These are phyloP conservation scores for Cydia pomonella DNA, from an alignment of 1,140 invertebrate genomes.

Conservation along the genomic window DNA sequence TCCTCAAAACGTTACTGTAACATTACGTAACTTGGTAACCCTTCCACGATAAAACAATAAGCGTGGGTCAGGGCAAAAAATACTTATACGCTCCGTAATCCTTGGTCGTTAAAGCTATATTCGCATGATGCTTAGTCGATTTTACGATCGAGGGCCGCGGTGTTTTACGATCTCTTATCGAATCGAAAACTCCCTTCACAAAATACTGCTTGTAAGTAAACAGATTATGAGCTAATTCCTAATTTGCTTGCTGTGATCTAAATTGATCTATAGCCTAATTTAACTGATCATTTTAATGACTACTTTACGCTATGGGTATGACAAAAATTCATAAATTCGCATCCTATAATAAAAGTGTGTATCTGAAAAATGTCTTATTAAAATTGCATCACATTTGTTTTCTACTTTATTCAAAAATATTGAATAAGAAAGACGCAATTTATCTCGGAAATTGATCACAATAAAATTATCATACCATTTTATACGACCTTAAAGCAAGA, in stretches of 20 bases:
- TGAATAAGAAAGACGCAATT: no score
- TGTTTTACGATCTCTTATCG: slow-evolving; percentile 75
- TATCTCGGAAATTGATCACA: no score
- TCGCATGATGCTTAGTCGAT: slow-evolving; percentile 53
- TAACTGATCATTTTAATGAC: no score
- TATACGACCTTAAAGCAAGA: no score
- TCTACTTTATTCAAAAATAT: no score
- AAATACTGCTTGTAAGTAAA: slow-evolving; percentile 52
- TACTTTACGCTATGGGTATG: no score
- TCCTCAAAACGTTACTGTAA: slow-evolving; percentile 67
- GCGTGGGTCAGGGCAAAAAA: slow-evolving; percentile 65
- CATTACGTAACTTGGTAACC: slow-evolving; percentile 73
- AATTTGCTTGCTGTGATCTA: not conserved
- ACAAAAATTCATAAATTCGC: no score
- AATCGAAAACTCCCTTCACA: slow-evolving; percentile 65
- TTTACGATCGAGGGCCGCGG: slow-evolving; percentile 68
- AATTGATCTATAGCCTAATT: slow-evolving; percentile 28
- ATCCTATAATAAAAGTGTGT: no score
- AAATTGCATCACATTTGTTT: no score
- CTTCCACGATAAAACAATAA: slow-evolving; percentile 73
- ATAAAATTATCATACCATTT: no score
- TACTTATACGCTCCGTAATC: slow-evolving; percentile 49
- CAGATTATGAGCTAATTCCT: slow-evolving; percentile 51
- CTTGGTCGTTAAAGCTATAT: slow-evolving; percentile 55
- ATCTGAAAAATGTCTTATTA: no score